A percentile compares a stretch with the other conserved stretches of the same genome.
Conservation (phyloP, 2,113 vertebrate genomes). For the Triplophysa tibetana region DNA sequence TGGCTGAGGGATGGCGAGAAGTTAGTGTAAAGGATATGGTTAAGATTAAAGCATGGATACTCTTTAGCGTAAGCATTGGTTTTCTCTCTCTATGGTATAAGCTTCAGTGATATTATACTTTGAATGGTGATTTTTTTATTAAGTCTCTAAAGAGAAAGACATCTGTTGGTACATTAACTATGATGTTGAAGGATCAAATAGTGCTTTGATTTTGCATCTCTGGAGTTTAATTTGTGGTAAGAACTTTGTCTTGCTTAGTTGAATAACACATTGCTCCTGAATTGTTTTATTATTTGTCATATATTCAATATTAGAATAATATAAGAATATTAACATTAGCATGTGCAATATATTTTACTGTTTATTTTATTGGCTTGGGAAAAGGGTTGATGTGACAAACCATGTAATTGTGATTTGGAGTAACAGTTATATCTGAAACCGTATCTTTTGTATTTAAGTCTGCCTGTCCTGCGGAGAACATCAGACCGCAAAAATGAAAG, state of each 20-base stretch:
- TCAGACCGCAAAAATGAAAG: slow-evolving; percentile 65
- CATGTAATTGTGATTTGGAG: neutral
- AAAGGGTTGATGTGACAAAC: neutral
- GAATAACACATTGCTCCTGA: neutral
- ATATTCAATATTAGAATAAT: neutral
- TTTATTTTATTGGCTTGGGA: neutral
- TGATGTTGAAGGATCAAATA: neutral
- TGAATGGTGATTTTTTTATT: no score
- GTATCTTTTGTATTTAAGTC: neutral
- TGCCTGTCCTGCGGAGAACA: neutral
- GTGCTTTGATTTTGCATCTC: neutral
- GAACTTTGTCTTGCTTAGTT: neutral
- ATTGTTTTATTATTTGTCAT: neutral
- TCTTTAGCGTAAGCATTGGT: neutral
- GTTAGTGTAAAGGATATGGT: slow-evolving; percentile 53
- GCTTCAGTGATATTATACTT: neutral
- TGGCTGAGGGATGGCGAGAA: slow-evolving; percentile 52
- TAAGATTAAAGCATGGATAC: slow-evolving; percentile 62
- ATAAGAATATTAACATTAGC: neutral
- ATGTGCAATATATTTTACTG: neutral
- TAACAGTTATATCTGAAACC: neutral
- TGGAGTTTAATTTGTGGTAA: slow-evolving; percentile 25
- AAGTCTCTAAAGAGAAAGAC: neutral
- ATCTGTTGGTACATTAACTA: neutral
- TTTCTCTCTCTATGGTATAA: neutral